A percentile compares a stretch with the other conserved stretches of the same genome.
These are phyloP conservation scores for Daptonema setosum DNA, from an alignment of 2,888 invertebrate genomes.

Conservation along the genomic window DNA sequence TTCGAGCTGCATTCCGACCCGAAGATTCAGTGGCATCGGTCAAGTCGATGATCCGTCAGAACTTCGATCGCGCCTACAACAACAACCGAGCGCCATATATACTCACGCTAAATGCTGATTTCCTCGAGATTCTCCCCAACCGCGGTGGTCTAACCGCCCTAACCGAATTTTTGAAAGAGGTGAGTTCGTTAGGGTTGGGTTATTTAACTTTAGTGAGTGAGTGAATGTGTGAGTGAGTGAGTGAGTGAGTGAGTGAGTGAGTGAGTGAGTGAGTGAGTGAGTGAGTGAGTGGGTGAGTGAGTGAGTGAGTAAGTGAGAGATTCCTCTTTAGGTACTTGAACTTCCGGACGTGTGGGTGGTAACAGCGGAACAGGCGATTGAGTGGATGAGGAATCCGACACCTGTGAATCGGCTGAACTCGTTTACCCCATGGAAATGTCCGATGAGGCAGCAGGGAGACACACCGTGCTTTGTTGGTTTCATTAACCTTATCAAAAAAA, in stretches of 20 bases:
- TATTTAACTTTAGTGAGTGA: too few species aligned
- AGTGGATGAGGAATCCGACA: constrained; percentile 22
- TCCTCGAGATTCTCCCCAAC: constrained; percentile 17
- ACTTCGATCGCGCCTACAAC: constrained; percentile 15
- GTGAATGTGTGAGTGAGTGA: too few species aligned
- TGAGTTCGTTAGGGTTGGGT: background rate
- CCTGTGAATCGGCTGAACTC: constrained; percentile 10
- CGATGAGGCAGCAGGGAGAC: constrained; percentile 11
- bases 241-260: too few species aligned
- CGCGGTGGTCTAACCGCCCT: constrained; percentile 17
- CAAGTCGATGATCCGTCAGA: constrained; percentile 14
- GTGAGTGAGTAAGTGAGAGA: too few species aligned
- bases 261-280: too few species aligned
- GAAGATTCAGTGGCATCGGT: constrained; percentile 15
- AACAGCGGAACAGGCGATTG: constrained; percentile 18
- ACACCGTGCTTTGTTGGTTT: background rate
- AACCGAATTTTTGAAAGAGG: constrained; percentile 16
- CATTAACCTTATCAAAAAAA: background rate
- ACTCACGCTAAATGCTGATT: constrained; percentile 18
- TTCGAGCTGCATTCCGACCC: constrained; percentile 5
- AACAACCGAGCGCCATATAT: constrained; percentile 21
- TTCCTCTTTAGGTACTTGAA: constrained; percentile 15
- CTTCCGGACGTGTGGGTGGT: constrained; percentile 21
- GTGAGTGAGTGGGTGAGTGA: too few species aligned
- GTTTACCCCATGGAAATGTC: constrained; percentile 22